These are phyloP conservation scores for Macrotis lagotis DNA, from an alignment of 2,113 vertebrate species.

Conservation along the genomic window DNA sequence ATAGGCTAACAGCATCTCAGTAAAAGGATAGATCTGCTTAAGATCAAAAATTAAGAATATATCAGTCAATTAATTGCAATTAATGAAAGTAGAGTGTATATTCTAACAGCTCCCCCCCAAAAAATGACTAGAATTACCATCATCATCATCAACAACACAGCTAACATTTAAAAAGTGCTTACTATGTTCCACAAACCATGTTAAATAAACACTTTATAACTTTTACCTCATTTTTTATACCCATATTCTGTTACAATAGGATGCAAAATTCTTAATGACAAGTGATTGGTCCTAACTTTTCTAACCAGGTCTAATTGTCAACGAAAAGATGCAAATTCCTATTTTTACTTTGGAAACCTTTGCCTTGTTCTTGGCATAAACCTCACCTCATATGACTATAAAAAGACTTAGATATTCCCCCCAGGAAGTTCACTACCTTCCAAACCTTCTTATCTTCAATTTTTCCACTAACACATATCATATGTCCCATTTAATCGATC, in stretches of 20 bases:
- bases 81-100: neutral
- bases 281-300: neutral
- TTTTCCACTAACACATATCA: neutral
- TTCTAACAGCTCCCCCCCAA: neutral
- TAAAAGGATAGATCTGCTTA: neutral
- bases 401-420: neutral
- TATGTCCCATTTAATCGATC: neutral
- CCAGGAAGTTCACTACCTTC: neutral
- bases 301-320: slow-evolving; percentile 6
- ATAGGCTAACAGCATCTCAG: neutral
- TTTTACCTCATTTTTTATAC: neutral
- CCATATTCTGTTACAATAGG: neutral
- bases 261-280: slow-evolving; percentile 17
- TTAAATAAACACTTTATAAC: neutral
- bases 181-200: neutral
- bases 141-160: neutral
- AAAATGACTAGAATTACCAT: neutral
- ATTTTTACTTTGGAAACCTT: neutral
- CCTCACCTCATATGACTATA: neutral
- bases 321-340: neutral
- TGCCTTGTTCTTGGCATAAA: neutral
- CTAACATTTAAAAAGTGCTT: neutral
- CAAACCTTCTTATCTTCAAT: neutral
- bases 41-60: neutral
- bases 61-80: neutral